Evolutionary conservation across 2,797 vertebrate genomes (phyloP).

Genomic region (Myotis pilosus): DNA sequence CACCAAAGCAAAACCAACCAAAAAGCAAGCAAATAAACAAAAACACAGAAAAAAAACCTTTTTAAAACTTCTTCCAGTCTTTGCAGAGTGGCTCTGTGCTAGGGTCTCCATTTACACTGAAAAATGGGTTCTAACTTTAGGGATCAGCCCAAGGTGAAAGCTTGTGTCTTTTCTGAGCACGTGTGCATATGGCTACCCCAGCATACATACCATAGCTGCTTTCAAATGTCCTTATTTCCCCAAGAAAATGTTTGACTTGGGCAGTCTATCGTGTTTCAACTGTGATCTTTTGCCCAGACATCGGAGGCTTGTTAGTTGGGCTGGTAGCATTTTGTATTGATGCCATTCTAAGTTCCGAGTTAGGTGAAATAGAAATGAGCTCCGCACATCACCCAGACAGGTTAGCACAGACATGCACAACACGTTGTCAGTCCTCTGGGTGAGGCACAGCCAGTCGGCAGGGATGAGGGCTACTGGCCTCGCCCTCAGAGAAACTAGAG

Average conservation of each 20-base stretch:
- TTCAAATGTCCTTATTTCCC: neutral
- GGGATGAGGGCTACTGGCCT: neutral
- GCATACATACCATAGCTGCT: neutral
- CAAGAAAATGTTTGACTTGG: neutral
- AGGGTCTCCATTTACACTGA: neutral
- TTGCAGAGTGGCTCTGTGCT: neutral
- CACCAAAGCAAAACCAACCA: neutral
- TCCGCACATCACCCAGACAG: neutral
- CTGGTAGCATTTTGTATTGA: neutral
- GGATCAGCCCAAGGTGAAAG: neutral
- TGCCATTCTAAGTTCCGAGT: neutral
- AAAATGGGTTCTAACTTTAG: neutral
- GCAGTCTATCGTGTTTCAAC: neutral
- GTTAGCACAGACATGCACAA: neutral
- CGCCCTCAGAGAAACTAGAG: neutral
- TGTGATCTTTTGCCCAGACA: neutral
- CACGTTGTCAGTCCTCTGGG: neutral
- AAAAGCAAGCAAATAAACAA: neutral
- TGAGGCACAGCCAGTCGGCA: neutral
- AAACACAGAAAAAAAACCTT: neutral
- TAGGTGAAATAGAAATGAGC: neutral
- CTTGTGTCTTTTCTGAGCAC: neutral
- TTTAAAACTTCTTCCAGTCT: neutral
- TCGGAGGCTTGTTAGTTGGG: neutral
- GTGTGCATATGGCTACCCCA: neutral